These are phyloP conservation scores for Sinelater perroti DNA, from an alignment of 2,888 invertebrate genomes.

Conservation along the genomic window DNA sequence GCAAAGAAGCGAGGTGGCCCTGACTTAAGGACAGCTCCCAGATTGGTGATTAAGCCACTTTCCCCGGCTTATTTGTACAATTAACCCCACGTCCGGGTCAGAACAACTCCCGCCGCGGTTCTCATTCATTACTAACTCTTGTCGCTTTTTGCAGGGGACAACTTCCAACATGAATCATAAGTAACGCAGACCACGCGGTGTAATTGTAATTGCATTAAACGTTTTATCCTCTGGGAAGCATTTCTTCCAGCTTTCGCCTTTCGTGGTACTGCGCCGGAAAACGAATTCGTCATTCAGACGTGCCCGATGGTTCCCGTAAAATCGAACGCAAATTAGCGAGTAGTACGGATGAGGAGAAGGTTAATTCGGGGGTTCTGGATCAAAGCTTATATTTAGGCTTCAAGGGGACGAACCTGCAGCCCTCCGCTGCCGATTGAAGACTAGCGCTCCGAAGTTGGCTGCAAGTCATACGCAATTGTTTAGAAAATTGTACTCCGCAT, in stretches of 20 bases:
- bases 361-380: slow-evolving; percentile 6
- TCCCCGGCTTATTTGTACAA: slow-evolving; percentile 44
- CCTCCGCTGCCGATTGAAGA: slow-evolving; percentile 10
- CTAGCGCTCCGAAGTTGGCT: slow-evolving; percentile 4
- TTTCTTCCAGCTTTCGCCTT: slow-evolving; percentile 35
- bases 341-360: slow-evolving; percentile 10
- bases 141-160: slow-evolving; percentile 45
- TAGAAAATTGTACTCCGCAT: slow-evolving; percentile 18
- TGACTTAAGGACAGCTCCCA: slow-evolving; percentile 16
- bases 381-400: slow-evolving; percentile 15
- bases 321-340: slow-evolving; percentile 11
- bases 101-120: slow-evolving; percentile 44
- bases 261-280: background rate
- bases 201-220: slow-evolving; percentile 46
- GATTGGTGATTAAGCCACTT: slow-evolving; percentile 47
- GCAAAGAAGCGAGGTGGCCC: too few species aligned
- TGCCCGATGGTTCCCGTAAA: slow-evolving; percentile 5
- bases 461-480: slow-evolving; percentile 14
- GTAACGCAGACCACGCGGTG: slow-evolving; percentile 42
- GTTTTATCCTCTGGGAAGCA: slow-evolving; percentile 43
- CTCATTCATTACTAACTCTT: slow-evolving; percentile 46
- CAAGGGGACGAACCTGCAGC: slow-evolving; percentile 5
- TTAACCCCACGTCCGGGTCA: slow-evolving; percentile 50
- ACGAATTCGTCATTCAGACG: slow-evolving; percentile 3
- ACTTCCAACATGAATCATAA: slow-evolving; percentile 47